A percentile compares a stretch with the other conserved stretches of the same genome.
These are phyloP conservation scores for Phaethornis superciliosus DNA, from an alignment of 2,113 vertebrate species.

Conservation along the genomic window DNA sequence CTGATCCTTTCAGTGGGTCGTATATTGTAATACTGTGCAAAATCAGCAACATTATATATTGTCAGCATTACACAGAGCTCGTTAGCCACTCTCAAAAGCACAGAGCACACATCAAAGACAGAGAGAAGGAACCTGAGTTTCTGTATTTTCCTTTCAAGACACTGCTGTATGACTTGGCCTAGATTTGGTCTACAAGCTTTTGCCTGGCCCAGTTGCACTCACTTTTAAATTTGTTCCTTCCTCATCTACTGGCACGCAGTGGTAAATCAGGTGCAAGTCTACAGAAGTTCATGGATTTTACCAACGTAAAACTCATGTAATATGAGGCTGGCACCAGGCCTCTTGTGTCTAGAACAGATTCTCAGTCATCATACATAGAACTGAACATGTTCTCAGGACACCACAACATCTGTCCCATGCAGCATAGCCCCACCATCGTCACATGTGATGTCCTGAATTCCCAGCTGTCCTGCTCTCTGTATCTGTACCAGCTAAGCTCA, in stretches of 20 bases:
- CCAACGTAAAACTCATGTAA: accelerated
- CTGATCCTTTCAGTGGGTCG: conserved; percentile 3
- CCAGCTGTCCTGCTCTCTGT: neutral
- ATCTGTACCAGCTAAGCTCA: neutral
- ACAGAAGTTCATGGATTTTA: neutral
- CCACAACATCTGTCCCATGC: neutral
- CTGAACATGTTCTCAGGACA: neutral
- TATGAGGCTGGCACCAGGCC: neutral
- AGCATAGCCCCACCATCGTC: accelerated
- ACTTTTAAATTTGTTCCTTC: neutral
- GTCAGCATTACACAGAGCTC: conserved; percentile 46
- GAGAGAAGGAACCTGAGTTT: conserved; percentile 30
- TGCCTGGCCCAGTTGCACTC: neutral
- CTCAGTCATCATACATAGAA: neutral
- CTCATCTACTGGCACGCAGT: neutral
- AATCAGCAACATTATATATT: conserved; percentile 45
- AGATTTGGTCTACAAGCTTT: conserved; percentile 26
- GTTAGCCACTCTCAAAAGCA: conserved; percentile 51
- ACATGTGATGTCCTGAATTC: neutral
- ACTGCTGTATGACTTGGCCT: conserved; percentile 28
- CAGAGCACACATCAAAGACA: conserved; percentile 51
- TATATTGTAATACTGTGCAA: conserved; percentile 31
- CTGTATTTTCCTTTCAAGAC: conserved; percentile 25
- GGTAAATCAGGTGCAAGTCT: neutral
- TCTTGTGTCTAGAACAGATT: neutral